Percentiles rank a stretch among this genome's conserved stretches.
phyloP scores from a whole-genome alignment of 2,797 vertebrate genomes.

The Vireo griseus region DNA sequence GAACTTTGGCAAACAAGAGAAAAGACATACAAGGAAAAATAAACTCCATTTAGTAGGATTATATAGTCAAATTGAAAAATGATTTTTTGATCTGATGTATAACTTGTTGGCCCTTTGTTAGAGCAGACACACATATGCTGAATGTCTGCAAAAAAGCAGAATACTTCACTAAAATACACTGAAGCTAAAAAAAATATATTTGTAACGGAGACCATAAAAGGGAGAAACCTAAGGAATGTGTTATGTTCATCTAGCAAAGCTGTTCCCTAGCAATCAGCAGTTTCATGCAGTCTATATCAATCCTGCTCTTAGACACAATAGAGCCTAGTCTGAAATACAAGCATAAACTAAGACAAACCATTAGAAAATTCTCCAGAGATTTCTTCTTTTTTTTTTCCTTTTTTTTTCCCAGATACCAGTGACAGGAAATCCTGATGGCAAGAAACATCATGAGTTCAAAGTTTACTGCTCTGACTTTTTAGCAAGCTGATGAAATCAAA shows the following conservation, averaged over 20 bases:
- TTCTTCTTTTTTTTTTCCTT: not conserved
- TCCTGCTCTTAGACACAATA: constrained; percentile 45
- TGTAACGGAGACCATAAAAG: constrained; percentile 54
- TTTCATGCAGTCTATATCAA: not conserved
- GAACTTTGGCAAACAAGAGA: not conserved
- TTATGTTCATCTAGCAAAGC: constrained; percentile 48
- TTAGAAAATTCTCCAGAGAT: not conserved
- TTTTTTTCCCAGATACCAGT: not conserved
- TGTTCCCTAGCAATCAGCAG: constrained; percentile 38
- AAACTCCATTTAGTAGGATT: constrained; percentile 58
- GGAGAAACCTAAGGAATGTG: constrained; percentile 42
- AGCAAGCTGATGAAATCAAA: not conserved
- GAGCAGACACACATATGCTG: constrained; percentile 22
- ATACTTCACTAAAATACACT: constrained; percentile 2
- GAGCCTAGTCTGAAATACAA: not conserved
- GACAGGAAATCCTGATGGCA: not conserved
- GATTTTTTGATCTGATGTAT: constrained; percentile 20
- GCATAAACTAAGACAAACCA: constrained; percentile 4
- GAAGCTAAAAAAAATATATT: constrained; percentile 22
- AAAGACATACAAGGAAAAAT: constrained; percentile 43
- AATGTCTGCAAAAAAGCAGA: constrained; percentile 30
- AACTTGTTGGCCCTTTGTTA: constrained; percentile 18
- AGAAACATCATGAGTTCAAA: not conserved
- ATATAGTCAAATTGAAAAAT: constrained; percentile 49
- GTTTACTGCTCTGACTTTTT: not conserved